Evolutionary conservation across 37 sponge, comb jelly and placozoan genomes (phyloP), one percentile per base, ranked within the genome.

Genomic region (Diacarnus erythraeanus): DNA sequence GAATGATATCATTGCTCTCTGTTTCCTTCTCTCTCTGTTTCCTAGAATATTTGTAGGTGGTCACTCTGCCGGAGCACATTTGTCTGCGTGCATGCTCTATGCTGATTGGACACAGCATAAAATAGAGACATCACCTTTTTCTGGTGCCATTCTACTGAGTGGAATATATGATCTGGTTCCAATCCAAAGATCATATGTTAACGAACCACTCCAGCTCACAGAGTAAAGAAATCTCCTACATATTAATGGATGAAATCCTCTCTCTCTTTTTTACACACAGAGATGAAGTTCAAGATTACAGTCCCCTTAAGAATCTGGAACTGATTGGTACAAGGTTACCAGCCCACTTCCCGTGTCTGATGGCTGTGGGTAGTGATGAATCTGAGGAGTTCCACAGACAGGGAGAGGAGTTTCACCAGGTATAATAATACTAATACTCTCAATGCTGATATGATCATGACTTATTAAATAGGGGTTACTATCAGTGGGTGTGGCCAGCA

Each of bases 321-420:
- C 34, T 9, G 10, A 29, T 75, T 30, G 9, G 66, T 33, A 3
- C 57, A 1, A 42, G n/a, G 0, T 42, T 71, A 12, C 78, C 72
- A 0, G 31, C 44, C 17, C 33, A 37, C 0, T 80, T 80, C 61
- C 71, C 43, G 29, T 67, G 68, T 57, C 41, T 86, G 22, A 39
- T 80, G 33, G 76, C 64, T 1, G 64, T 72, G 15, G 75, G 87
- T 27, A 74, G 68, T 36, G 35, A 73, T 35, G 64, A 72, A 5
- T 70, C 87, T 22, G 75, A 80, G 0, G 81, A 80, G 44, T 86
- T 80, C n/a, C 25, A 79, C 30, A 86, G 57, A 64, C 80, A 80
- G 39, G 61, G 64, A 33, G 34, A 40, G 25, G 60, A 56, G 58
- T 86, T 80, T 58, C 70, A 69, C 15, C 10, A 86, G 80, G 87